phyloP scores from a whole-genome alignment of 2,797 vertebrate genomes.

The Myotis myotis region DNA sequence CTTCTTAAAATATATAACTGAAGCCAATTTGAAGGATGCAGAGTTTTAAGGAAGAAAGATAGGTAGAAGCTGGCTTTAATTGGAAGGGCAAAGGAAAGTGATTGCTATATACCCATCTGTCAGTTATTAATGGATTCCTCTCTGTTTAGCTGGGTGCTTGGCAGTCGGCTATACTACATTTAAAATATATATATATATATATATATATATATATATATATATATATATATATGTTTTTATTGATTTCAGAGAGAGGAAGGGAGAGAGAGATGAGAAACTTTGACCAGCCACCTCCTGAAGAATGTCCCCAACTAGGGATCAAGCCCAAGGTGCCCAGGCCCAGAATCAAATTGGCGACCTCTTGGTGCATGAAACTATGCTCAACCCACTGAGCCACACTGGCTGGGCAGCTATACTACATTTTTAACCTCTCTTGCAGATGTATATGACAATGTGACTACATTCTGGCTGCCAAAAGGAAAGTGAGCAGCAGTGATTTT shows the following conservation, averaged over 20 bases:
- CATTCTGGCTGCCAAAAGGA: background rate
- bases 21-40: background rate
- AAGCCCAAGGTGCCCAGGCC: too few species aligned
- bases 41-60: background rate
- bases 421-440: slow-evolving; percentile 5
- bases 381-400: too few species aligned
- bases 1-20: background rate
- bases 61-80: background rate
- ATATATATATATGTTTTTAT: too few species aligned
- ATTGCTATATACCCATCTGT: background rate
- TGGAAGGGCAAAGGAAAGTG: background rate
- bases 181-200: background rate
- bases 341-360: too few species aligned
- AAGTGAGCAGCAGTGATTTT: background rate
- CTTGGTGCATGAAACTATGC: too few species aligned
- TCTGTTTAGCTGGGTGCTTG: background rate
- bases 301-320: too few species aligned
- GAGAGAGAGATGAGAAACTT: too few species aligned
- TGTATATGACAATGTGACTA: background rate
- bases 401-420: background rate
- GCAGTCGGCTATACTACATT: background rate
- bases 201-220: too few species aligned
- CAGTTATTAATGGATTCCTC: background rate
- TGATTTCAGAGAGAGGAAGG: too few species aligned
- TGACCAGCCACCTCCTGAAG: too few species aligned